These are phyloP conservation scores for Lepilemur septentrionalis DNA, from an alignment of 2,797 vertebrate genomes.

Conservation along the genomic window DNA sequence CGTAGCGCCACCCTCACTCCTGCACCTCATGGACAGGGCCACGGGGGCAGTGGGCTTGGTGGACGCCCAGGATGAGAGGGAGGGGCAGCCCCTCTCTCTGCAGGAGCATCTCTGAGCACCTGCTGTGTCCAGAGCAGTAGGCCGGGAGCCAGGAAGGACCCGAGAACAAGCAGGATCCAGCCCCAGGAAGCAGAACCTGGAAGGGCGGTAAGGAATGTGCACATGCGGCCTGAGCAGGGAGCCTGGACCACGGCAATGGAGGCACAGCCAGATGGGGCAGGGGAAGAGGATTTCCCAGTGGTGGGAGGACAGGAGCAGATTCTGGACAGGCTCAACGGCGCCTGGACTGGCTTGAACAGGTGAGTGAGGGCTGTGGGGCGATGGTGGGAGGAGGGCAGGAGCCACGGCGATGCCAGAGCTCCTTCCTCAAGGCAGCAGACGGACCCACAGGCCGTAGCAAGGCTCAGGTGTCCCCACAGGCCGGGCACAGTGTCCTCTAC, in stretches of 20 bases:
- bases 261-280: too few relatives aligned
- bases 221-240: not conserved
- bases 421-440: not conserved
- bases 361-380: not conserved
- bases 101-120: not conserved
- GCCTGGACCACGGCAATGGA: rapidly evolving
- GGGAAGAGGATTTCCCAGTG: not conserved
- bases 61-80: not conserved
- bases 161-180: not conserved
- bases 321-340: not conserved
- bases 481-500: not conserved
- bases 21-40: too few relatives aligned
- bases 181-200: not conserved
- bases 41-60: not conserved
- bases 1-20: not conserved
- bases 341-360: not conserved
- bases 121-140: not conserved
- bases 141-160: not conserved
- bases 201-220: not conserved
- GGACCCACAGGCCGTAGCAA: not conserved
- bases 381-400: not conserved
- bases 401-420: not conserved
- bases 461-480: not conserved
- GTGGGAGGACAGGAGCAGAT: not conserved
- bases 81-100: too few relatives aligned